Base-by-base conservation (phyloP, 2,888 invertebrate species). In the Sclerodermus sp. region DNA sequence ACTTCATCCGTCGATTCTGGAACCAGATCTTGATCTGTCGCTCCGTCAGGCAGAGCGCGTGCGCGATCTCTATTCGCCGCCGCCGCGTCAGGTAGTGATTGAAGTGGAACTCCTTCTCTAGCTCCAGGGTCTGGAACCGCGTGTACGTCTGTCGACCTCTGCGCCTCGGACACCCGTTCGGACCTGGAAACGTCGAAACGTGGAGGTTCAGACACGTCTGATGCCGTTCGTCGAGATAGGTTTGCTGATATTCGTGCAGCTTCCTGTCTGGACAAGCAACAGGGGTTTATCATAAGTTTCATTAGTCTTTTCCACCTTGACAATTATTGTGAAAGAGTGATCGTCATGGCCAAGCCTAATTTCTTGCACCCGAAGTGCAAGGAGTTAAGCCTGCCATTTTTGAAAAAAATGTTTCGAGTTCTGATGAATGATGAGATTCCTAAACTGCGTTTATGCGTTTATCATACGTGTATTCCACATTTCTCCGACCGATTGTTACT, bases 61-160 rank as follows among this genome's bases (percentile, higher is more conserved):
- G 96, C 40, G 96, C 96, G 69, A 96, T 96, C 82, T 97, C 96
- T 82, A 96, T 96, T 82, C 96, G 87, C 80, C 96, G 88, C 79
- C 96, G 86, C 77, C 97, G 87, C 70, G 96, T 96, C 80, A 97
- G 85, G 81, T 97, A 97, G 78, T 96, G 95, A 82, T 96, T 97
- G 83, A 95, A 96, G 79, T 96, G 94, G 83, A 97, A 97, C 84
- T 97, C 97, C 82, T 96, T 96, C 81, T 97, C 97, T 81, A 97
- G 85, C 79, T 97, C 96, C 81, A 96, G 83, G 17, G 97, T 97
- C 82, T 98, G 97, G 86, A 96, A 96, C 74, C 96, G 90, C 62
- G 96, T 97, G 85, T 97, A 97, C 14, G 97, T 97, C 83, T 97
- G 96, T 67, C 97, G 85, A 55, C 96, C 96, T 73, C 96, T 87